Evolutionary conservation across 2,888 invertebrate genomes (phyloP).

Genomic region (Leptopilina drosophilae): DNA sequence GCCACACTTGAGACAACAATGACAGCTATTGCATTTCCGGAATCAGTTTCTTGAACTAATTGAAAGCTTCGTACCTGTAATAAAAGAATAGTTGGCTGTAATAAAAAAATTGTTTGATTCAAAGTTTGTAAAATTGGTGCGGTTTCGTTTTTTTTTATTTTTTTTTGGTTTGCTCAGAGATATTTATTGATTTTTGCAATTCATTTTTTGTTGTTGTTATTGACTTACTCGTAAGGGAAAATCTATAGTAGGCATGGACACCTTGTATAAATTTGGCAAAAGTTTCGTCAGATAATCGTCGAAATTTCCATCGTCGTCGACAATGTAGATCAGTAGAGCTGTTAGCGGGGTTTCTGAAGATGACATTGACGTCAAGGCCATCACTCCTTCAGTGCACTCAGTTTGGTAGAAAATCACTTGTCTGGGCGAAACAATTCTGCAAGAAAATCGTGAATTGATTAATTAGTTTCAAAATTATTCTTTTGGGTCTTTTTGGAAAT

Average conservation of each 20-base stretch:
- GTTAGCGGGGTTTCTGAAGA: slow-evolving; percentile 60
- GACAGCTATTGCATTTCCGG: slow-evolving; percentile 83
- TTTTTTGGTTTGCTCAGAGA: neutral
- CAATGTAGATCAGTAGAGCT: slow-evolving; percentile 68
- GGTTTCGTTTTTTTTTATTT: too few relatives aligned
- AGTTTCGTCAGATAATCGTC: slow-evolving; percentile 68
- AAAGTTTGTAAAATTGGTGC: neutral
- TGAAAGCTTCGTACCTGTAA: slow-evolving; percentile 71
- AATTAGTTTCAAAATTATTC: too few relatives aligned
- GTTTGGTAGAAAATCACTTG: slow-evolving; percentile 69
- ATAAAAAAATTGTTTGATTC: neutral
- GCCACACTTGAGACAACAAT: slow-evolving; percentile 90
- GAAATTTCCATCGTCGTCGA: slow-evolving; percentile 68
- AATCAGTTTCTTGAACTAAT: slow-evolving; percentile 70
- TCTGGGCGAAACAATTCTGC: slow-evolving; percentile 63
- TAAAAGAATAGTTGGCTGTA: neutral
- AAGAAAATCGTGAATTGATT: slow-evolving; percentile 31
- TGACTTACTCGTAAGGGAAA: slow-evolving; percentile 69
- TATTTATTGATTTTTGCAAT: neutral
- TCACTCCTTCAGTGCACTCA: slow-evolving; percentile 62
- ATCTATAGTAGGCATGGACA: slow-evolving; percentile 55
- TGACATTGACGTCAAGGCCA: slow-evolving; percentile 48
- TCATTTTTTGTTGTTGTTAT: neutral
- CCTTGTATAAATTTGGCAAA: slow-evolving; percentile 67
- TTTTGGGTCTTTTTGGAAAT: too few relatives aligned